Conservation (phyloP, 1,140 invertebrate genomes). For the Scaptomyza hsui region DNA sequence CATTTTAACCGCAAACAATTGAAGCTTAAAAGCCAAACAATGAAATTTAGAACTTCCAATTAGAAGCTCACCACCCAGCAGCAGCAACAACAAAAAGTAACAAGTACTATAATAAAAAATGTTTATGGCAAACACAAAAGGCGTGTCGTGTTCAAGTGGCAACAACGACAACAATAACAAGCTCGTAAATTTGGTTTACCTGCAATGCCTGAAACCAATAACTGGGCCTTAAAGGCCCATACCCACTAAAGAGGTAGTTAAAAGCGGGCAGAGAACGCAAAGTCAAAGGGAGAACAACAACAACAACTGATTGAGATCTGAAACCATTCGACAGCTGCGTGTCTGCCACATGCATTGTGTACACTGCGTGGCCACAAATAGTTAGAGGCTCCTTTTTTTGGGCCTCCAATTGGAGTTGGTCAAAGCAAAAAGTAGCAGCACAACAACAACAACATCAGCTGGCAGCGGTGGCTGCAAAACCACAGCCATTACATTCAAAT, state of each 20-base stretch:
- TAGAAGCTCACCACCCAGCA: slow-evolving; percentile 63
- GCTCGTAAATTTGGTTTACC: slow-evolving; percentile 69
- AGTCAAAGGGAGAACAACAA: slow-evolving; percentile 44
- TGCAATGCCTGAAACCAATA: slow-evolving; percentile 63
- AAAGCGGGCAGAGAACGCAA: slow-evolving; percentile 43
- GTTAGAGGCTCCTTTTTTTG: slow-evolving; percentile 31
- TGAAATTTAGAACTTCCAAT: slow-evolving; percentile 80
- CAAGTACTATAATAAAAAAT: slow-evolving; percentile 44
- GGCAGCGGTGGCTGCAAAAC: slow-evolving; percentile 31
- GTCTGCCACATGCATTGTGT: slow-evolving; percentile 4
- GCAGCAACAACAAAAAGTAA: slow-evolving; percentile 10
- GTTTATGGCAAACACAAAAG: slow-evolving; percentile 44
- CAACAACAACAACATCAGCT: background rate
- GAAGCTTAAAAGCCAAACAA: slow-evolving; percentile 80
- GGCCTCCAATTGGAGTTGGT: slow-evolving; percentile 30
- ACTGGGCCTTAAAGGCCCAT: slow-evolving; percentile 53
- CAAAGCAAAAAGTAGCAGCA: slow-evolving; percentile 36
- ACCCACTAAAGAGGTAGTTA: slow-evolving; percentile 20
- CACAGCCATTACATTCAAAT: slow-evolving; percentile 78
- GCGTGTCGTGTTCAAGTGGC: slow-evolving; percentile 44
- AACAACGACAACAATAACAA: slow-evolving; percentile 67
- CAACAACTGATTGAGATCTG: slow-evolving; percentile 65
- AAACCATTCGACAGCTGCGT: slow-evolving; percentile 21
- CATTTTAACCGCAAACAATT: slow-evolving; percentile 76
- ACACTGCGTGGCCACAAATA: slow-evolving; percentile 46